Base-by-base conservation (phyloP, 2,888 invertebrate species). In the Meteorus cinctellus region DNA sequence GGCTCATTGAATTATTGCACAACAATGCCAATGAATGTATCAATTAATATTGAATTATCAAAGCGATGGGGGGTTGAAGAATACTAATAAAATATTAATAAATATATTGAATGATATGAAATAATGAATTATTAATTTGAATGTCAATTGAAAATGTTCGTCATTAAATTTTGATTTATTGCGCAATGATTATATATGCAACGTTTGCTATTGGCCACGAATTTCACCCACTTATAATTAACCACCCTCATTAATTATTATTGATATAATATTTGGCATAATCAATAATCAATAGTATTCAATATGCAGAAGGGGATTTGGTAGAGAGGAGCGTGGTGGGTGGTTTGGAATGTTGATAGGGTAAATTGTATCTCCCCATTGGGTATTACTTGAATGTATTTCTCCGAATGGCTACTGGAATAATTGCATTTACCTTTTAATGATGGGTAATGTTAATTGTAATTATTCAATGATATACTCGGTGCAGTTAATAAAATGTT, bases 161-260 rank as follows among this genome's bases (percentile, higher is more conserved):
- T 16, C 48, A 48, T 16, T 48, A 4, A n/a, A 48, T n/a, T 48
- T 14, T n/a, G n/a, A 48, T 48, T n/a, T 48, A 48, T 48, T 48
- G 34, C 34, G 34, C 8, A 34, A 8, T 34, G 5, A 48, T 48
- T 48, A 48, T 48, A 48, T 48, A 48, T n/a, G 16, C 48, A 5
- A 48, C 48, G n/a, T 48, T 48, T 48, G n/a, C n/a, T 48, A 16
- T 48, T 48, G 48, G 48, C n/a, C 16, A 5, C n/a, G 4, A n/a
- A 4, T 34, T 48, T n/a, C n/a, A 48, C 48, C 48, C 48, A 48
- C 16, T n/a, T 4, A n/a, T 48, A 48, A 48, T 48, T 48, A 48
- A 48, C 48, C 48, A 48, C 16, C 48, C 48, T 48, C 48, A 48
- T 48, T 48, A 48, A 48, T 48, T 48, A 48, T 48, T 48, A 48